These are phyloP conservation scores for Nyctibius bracteatus DNA, from an alignment of 2,113 vertebrate species.

Conservation along the genomic window DNA sequence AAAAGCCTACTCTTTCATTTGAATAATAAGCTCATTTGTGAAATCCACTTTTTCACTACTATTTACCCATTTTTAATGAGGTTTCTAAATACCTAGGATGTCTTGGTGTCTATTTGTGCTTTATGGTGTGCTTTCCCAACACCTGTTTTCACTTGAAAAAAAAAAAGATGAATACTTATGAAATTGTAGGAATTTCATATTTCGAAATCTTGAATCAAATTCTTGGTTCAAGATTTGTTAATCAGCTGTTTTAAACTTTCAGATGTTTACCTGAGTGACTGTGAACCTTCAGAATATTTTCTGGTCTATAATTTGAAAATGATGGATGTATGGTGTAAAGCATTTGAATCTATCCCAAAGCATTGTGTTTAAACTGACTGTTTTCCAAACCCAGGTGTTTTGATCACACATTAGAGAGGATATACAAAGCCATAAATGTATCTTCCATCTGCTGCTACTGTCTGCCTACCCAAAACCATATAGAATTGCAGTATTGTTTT, in stretches of 20 bases:
- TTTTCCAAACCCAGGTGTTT: neutral
- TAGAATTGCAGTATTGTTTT: neutral
- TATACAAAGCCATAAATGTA: neutral
- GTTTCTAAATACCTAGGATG: neutral
- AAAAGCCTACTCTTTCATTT: neutral
- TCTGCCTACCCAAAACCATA: neutral
- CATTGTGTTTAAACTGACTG: neutral
- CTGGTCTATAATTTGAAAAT: neutral
- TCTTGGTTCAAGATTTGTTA: neutral
- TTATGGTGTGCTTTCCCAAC: neutral
- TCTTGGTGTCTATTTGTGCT: neutral
- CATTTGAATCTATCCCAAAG: neutral
- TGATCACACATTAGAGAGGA: neutral
- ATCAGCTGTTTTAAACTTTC: neutral
- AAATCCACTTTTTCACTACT: neutral
- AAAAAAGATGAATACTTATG: neutral
- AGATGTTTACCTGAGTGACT: neutral
- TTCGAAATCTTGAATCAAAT: neutral
- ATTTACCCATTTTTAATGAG: neutral
- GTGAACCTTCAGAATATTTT: neutral
- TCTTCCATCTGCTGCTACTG: neutral
- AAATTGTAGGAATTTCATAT: neutral
- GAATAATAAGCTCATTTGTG: neutral
- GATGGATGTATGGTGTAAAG: neutral
- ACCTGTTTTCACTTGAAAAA: neutral